Evolutionary conservation across 1,140 invertebrate species (phyloP).

Genomic region (Drosophila ironensis): DNA sequence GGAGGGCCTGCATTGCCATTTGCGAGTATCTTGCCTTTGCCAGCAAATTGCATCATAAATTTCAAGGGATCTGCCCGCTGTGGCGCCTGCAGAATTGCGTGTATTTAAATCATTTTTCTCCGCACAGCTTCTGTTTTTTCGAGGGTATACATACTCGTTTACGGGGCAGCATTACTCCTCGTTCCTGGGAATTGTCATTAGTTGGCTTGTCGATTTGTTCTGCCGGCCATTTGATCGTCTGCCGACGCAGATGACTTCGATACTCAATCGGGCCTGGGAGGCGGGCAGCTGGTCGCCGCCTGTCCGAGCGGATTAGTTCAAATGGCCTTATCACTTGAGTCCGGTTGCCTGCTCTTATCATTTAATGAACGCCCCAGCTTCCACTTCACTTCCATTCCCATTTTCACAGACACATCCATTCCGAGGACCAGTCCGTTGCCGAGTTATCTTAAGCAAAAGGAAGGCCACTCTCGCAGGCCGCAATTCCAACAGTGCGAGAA

Average conservation of each 20-base stretch:
- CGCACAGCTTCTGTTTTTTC: constrained; percentile 56
- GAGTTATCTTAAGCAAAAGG: constrained; percentile 27
- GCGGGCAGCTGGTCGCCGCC: neutral
- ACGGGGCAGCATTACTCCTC: neutral
- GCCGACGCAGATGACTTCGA: neutral
- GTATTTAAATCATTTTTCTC: constrained; percentile 63
- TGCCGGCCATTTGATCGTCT: neutral
- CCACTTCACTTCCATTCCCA: constrained; percentile 5
- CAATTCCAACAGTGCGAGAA: neutral
- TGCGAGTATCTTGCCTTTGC: neutral
- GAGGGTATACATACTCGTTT: neutral
- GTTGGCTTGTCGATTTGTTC: neutral
- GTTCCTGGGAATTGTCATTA: constrained; percentile 7
- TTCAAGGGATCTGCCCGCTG: constrained; percentile 30
- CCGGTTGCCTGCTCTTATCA: constrained; percentile 52
- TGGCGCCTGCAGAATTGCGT: constrained; percentile 64
- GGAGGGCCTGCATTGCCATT: neutral
- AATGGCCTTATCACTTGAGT: constrained; percentile 51
- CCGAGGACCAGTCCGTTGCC: neutral
- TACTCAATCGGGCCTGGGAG: neutral
- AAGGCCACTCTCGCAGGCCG: constrained; percentile 23
- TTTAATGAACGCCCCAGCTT: constrained; percentile 67
- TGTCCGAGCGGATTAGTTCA: constrained; percentile 19
- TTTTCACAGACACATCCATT: neutral
- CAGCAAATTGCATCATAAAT: constrained; percentile 59